phyloP scores from a whole-genome alignment of 2,113 vertebrate species.

The Takifugu bimaculatus region DNA sequence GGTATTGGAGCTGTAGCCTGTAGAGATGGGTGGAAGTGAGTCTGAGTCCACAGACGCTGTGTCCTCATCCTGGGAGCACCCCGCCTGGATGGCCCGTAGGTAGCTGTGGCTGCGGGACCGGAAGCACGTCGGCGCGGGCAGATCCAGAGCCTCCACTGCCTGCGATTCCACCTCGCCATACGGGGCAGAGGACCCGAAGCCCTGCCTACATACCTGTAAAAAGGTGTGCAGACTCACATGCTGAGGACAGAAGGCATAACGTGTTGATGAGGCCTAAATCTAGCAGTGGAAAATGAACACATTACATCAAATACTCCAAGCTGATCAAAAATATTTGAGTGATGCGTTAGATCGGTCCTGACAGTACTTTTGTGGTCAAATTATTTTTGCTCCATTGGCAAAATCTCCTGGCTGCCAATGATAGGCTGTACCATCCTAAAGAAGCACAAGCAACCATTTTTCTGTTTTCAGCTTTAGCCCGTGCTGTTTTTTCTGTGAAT shows the following conservation, averaged over 20 bases:
- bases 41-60: slow-evolving; percentile 87
- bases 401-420: slow-evolving; percentile 2
- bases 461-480: slow-evolving; percentile 11
- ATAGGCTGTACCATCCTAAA: slow-evolving; percentile 9
- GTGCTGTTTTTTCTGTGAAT: slow-evolving; percentile 3
- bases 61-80: slow-evolving; percentile 97
- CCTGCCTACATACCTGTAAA: slow-evolving; percentile 81
- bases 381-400: slow-evolving; percentile 15
- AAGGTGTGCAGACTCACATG: slow-evolving; percentile 60
- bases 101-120: slow-evolving; percentile 98
- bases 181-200: slow-evolving; percentile 77
- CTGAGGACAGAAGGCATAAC: slow-evolving; percentile 50
- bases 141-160: slow-evolving; percentile 85
- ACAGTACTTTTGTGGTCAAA: slow-evolving; percentile 2
- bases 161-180: slow-evolving; percentile 84
- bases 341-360: no score
- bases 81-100: slow-evolving; percentile 96
- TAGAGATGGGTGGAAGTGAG: slow-evolving; percentile 83
- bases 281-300: neutral
- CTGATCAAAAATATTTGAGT: no score
- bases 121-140: slow-evolving; percentile 93
- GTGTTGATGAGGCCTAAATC: slow-evolving; percentile 12
- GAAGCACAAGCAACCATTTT: slow-evolving; percentile 13
- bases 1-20: slow-evolving; percentile 81
- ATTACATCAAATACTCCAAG: neutral